phyloP scores from a whole-genome alignment of 1,140 invertebrate species.

The Drosophila chauvacae region DNA sequence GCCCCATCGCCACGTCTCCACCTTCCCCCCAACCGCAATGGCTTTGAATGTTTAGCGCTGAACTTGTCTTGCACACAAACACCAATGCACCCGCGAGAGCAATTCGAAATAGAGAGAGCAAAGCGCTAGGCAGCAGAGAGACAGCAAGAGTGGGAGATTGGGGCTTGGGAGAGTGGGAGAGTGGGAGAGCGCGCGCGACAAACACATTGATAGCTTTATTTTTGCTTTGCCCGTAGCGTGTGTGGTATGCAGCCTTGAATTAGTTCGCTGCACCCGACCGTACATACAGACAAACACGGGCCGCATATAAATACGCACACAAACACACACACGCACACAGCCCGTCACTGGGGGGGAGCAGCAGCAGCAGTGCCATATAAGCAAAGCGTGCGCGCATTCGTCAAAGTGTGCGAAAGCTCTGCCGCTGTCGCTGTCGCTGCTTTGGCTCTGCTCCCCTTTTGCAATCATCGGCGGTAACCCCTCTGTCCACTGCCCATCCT shows the following conservation, averaged over 20 bases:
- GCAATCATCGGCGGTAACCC: conserved; percentile 33
- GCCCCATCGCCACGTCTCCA: not conserved
- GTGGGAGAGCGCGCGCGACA: conserved; percentile 25
- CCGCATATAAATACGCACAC: conserved; percentile 44
- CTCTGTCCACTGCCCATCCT: not conserved
- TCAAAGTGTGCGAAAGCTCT: conserved; percentile 71
- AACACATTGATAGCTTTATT: conserved; percentile 78
- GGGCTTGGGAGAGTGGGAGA: not conserved
- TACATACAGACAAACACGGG: conserved; percentile 53
- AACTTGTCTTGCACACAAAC: conserved; percentile 76
- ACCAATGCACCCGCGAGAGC: conserved; percentile 33
- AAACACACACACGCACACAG: conserved; percentile 3
- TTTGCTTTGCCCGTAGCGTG: conserved; percentile 68
- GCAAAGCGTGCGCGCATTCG: conserved; percentile 33
- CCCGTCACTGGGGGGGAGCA: conserved; percentile 9
- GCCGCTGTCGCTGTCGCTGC: conserved; percentile 25
- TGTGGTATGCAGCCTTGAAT: conserved; percentile 84
- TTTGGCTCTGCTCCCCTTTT: conserved; percentile 49
- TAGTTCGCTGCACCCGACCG: conserved; percentile 84
- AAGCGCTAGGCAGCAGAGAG: conserved; percentile 21
- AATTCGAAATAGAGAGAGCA: conserved; percentile 17
- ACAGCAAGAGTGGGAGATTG: conserved; percentile 13
- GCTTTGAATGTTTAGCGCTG: conserved; percentile 83
- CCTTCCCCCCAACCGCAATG: conserved; percentile 37
- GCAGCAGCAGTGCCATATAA: conserved; percentile 29